Base-by-base conservation (phyloP, 1,140 invertebrate species). In the Panagrolaimus sp. region DNA sequence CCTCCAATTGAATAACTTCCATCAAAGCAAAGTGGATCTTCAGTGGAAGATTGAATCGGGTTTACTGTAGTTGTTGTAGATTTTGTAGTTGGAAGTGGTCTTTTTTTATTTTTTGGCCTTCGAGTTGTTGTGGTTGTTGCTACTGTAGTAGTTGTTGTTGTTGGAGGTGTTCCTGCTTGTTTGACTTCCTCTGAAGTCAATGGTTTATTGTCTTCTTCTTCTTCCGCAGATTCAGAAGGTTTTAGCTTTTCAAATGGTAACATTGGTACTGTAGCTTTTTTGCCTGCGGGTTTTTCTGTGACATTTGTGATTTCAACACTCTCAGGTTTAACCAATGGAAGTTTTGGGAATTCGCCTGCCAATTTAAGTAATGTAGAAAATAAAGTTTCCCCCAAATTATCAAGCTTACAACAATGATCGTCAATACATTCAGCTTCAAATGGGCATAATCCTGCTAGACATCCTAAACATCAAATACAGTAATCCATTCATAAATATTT, bases 1-100 rank as follows among this genome's bases (percentile, higher is more conserved):
- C 67, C 67, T 70, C 73, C 73, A 26, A 74, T 74, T 10, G 70
- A 43, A 12, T 44, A 47, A 32, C 45, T 43, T 3, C 73, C 73
- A 65, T 67, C 68, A 5, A 46, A 62, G 21, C 52, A 58, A 21
- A 58, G 52, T 24, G 52, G 52, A 58, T 58, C 52, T 58, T 58
- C 52, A 21, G 21, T 28, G 0, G 46, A n/a, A n/a, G 21, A 6
- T 8, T 32, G 1, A 12, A 12, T 58, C 1, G 52, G 21, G 10
- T 21, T 58, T 28, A 26, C 28, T 5, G 21, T 58, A 2, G 52
- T 58, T 38, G 32, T 38, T 38, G 32, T 38, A 4, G 32, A 38
- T 38, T 38, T 38, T 4, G 32, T 4, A 4, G 32, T 38, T 38
- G 32, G n/a, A n/a, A n/a, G n/a, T n/a, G n/a, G 32, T 38, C 32